Conservation (phyloP, 2,888 invertebrate genomes). For the Callyntrura sp. region DNA sequence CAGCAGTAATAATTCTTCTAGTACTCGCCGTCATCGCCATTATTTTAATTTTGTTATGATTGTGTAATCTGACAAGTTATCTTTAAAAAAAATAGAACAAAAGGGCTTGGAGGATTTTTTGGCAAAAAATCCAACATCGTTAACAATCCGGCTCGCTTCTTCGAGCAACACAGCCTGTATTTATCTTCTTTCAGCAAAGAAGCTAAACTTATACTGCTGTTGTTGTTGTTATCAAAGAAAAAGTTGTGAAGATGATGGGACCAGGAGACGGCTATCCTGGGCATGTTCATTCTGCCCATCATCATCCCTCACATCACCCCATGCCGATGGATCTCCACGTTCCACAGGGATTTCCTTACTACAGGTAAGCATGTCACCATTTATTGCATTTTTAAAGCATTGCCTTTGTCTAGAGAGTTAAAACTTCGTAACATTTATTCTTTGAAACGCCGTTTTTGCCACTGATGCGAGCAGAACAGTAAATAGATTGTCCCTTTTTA, state of each 20-base stretch:
- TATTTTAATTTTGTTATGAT: conserved; percentile 5
- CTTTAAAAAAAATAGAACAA: background rate
- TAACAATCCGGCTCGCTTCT: background rate
- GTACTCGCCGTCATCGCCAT: conserved; percentile 24
- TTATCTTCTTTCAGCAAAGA: background rate
- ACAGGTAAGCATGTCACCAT: conserved; percentile 88
- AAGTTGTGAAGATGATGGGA: conserved; percentile 83
- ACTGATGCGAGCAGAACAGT: no score
- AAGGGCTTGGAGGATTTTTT: background rate
- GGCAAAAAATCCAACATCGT: background rate
- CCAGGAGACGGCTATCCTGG: conserved; percentile 85
- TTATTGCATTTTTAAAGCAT: background rate
- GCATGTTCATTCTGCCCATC: conserved; percentile 85
- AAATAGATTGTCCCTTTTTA: background rate
- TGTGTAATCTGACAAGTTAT: conserved; percentile 27
- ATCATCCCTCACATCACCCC: conserved; percentile 85
- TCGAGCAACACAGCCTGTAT: background rate
- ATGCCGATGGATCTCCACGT: conserved; percentile 97
- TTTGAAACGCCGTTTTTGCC: no score
- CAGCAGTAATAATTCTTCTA: conserved; percentile 44
- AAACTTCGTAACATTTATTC: conserved; percentile 16
- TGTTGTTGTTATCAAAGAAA: conserved; percentile 10
- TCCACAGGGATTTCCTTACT: conserved; percentile 96
- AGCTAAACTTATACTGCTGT: background rate
- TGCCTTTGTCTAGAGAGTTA: background rate